Evolutionary conservation across 2,888 invertebrate genomes (phyloP).

Genomic region (Chloroclysta siterata): DNA sequence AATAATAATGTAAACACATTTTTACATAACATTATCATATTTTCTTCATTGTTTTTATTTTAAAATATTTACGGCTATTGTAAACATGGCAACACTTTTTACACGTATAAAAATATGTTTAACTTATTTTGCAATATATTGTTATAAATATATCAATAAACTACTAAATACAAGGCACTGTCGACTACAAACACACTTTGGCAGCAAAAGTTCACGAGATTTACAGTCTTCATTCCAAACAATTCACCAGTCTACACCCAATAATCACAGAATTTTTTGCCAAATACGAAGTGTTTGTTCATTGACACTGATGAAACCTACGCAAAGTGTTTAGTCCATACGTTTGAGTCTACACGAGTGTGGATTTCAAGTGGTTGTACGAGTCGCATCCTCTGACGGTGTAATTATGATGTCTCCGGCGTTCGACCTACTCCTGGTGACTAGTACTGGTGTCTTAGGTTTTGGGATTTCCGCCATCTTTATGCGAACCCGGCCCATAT

Average conservation of each 20-base stretch:
- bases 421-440: conserved; percentile 90
- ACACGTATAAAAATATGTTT: conserved; percentile 82
- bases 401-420: conserved; percentile 91
- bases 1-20: conserved; percentile 45
- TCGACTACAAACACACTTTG: conserved; percentile 86
- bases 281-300: conserved; percentile 80
- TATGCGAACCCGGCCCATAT: conserved; percentile 91
- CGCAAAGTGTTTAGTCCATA: conserved; percentile 62
- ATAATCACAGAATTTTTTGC: conserved; percentile 80
- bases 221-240: conserved; percentile 51
- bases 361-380: conserved; percentile 77
- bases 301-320: conserved; percentile 64
- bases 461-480: conserved; percentile 91
- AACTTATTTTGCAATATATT: conserved; percentile 77
- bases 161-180: conserved; percentile 82
- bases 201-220: conserved; percentile 78
- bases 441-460: conserved; percentile 92
- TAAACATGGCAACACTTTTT: conserved; percentile 83
- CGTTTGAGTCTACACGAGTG: conserved; percentile 39
- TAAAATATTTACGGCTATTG: conserved; percentile 67
- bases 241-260: conserved; percentile 62
- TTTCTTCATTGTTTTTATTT: background rate
- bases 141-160: conserved; percentile 76
- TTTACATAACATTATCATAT: no score
- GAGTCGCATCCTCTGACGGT: conserved; percentile 74